Conservation (phyloP, 2,113 vertebrate species). For the Rutilus rutilus region DNA sequence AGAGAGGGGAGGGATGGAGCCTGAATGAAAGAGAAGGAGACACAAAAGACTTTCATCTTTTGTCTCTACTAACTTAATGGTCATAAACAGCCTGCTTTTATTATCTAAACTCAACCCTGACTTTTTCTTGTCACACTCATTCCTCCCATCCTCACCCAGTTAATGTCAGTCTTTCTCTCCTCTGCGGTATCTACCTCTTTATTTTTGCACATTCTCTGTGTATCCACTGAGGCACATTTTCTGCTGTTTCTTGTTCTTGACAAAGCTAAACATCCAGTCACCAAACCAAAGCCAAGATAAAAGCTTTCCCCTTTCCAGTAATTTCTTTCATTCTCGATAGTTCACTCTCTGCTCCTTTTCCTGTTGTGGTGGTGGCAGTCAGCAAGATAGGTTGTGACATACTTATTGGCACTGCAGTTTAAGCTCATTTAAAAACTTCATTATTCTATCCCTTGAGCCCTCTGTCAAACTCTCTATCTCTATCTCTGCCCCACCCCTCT, state of each 20-base stretch:
- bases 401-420: constrained; percentile 57
- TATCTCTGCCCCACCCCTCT: constrained; percentile 27
- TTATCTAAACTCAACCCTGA: constrained; percentile 24
- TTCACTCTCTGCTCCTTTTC: constrained; percentile 16
- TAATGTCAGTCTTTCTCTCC: constrained; percentile 6
- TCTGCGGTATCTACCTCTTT: background rate
- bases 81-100: constrained; percentile 29
- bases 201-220: background rate
- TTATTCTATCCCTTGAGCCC: constrained; percentile 59
- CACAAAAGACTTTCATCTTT: constrained; percentile 29
- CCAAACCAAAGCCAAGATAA: constrained; percentile 33
- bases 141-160: constrained; percentile 34
- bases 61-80: constrained; percentile 29
- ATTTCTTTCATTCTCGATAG: constrained; percentile 11
- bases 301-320: constrained; percentile 27
- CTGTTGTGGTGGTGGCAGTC: constrained; percentile 40
- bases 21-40: background rate
- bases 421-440: constrained; percentile 61
- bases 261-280: constrained; percentile 13
- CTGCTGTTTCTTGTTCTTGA: background rate
- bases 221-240: constrained; percentile 2
- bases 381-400: constrained; percentile 59
- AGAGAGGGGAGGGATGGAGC: constrained; percentile 21
- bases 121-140: background rate
- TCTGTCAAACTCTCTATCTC: constrained; percentile 49